phyloP scores from a whole-genome alignment of 2,113 vertebrate species.

The Phylloscopus whistleri region DNA sequence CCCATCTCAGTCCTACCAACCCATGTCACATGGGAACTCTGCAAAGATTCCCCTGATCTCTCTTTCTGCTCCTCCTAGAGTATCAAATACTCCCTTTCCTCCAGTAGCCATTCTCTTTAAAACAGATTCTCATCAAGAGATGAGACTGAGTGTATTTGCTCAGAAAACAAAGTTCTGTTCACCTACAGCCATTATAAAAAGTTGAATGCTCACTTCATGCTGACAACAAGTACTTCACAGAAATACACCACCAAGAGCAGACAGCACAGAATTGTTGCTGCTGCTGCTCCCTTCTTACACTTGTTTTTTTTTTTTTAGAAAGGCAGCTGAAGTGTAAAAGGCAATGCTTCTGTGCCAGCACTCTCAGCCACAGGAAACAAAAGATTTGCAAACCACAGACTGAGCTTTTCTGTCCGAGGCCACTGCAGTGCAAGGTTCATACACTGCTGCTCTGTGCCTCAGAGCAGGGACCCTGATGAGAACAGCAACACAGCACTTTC shows the following conservation, averaged over 20 bases:
- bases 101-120: neutral
- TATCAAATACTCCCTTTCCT: neutral
- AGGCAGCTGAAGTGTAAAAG: neutral
- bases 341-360: neutral
- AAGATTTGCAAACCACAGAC: neutral
- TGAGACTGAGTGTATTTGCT: neutral
- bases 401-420: neutral
- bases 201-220: neutral
- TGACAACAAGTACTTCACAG: neutral
- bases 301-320: neutral
- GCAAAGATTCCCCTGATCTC: neutral
- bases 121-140: neutral
- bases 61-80: neutral
- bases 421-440: neutral
- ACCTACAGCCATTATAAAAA: neutral
- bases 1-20: neutral
- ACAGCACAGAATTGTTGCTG: neutral
- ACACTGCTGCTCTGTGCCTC: neutral
- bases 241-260: neutral
- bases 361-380: neutral
- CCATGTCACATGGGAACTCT: neutral
- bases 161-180: neutral
- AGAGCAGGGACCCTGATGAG: no score
- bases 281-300: neutral
- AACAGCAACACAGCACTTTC: neutral